Base-by-base conservation (phyloP, 2,888 invertebrate species). In the Ormia ochracea region DNA sequence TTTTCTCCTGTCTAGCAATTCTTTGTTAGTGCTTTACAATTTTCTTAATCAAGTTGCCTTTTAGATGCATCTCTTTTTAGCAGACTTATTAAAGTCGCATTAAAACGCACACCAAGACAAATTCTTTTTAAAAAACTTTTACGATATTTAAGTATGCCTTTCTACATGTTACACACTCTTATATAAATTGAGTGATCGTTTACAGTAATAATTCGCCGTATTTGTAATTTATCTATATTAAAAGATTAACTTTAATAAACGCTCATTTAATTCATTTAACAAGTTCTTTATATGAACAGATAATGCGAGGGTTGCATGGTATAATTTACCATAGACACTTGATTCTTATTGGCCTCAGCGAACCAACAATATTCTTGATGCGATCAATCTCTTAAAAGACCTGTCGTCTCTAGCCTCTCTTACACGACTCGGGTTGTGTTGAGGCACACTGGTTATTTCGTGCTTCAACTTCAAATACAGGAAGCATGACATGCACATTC, bases 201-300 rank as follows among this genome's bases (percentile, higher is more conserved):
- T 58, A 14, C 48, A 58, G 52, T 52, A 17, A 50, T 66, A 66
- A 58, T 50, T 74, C 31, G 58, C 48, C 38, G 52, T 43, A 73
- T 61, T 58, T 52, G 54, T 19, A 48, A 66, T 66, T 50, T 66
- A 50, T 50, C 41, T 58, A 17, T 31, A 59, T 70, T 65, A 76
- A 45, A 36, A 38, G 41, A 63, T 76, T 69, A 38, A 31, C 61
- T 74, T 66, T 31, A 66, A 69, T 69, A 48, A 63, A 41, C 50
- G 69, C 43, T 63, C 36, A 58, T 70, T 77, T 77, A 77, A 70
- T 77, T 56, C 33, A 48, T 33, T 70, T 69, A 70, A 17, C n/a
- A 23, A 45, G 26, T 41, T 52, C 23, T 4, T 26, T 56, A 17
- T 48, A 3, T 43, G 0, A 43, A 7, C 50, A 50, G 28, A 14